phyloP scores from a whole-genome alignment of 1,140 invertebrate genomes.

The Cherax destructor region DNA sequence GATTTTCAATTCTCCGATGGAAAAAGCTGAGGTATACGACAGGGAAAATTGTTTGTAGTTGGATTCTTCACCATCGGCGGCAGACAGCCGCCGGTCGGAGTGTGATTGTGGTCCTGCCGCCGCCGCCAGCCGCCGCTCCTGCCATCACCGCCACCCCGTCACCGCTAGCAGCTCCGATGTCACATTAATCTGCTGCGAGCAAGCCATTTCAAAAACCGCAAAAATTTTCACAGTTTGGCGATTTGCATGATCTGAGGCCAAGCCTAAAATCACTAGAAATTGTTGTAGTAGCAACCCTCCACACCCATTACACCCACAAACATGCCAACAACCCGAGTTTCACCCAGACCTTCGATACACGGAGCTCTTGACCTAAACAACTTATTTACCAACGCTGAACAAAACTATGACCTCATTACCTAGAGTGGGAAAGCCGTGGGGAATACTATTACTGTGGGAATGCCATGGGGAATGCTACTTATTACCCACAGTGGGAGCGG shows the following conservation, averaged over 20 bases:
- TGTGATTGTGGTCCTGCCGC: not conserved
- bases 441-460: too few species aligned
- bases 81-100: slow-evolving; percentile 15
- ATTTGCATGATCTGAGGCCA: slow-evolving; percentile 28
- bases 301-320: not conserved
- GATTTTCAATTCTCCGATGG: slow-evolving; percentile 42
- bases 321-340: not conserved
- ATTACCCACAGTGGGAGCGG: not conserved
- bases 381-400: not conserved
- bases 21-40: slow-evolving; percentile 1
- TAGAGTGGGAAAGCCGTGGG: too few species aligned
- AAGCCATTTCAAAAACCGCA: slow-evolving; percentile 53
- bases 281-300: not conserved
- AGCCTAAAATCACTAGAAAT: slow-evolving; percentile 22
- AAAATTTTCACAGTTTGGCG: slow-evolving; percentile 58
- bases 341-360: too few species aligned
- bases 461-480: too few species aligned
- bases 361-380: too few species aligned
- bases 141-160: not conserved
- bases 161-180: slow-evolving; percentile 25
- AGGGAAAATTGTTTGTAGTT: not conserved
- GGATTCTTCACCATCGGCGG: slow-evolving; percentile 1
- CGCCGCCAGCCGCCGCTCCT: slow-evolving; percentile 16
- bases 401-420: not conserved
- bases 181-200: slow-evolving; percentile 39